Base-by-base conservation (phyloP, 2,797 vertebrate species). In the Hirundo rustica region DNA sequence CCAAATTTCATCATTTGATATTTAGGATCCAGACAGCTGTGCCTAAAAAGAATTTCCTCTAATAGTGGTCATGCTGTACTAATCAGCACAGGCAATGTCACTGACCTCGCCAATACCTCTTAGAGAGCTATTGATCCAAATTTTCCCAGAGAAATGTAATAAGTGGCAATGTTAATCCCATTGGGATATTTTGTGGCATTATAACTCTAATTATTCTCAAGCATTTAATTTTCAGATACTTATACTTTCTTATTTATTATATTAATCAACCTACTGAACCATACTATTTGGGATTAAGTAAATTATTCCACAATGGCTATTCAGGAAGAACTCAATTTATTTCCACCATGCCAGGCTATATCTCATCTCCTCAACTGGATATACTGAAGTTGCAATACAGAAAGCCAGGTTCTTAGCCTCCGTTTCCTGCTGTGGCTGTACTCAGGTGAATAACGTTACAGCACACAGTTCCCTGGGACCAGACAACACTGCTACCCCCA, bases 21-120 rank as follows among this genome's bases (percentile, higher is more conserved):
- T 93, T 95, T 88, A 90, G 89, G 72, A 73, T 79, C 51, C 55
- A 80, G 45, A 72, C 29, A 90, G 16, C 20, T 62, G 29, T 76
- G 38, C 9, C 30, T 55, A 85, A 92, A 79, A 55, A 60, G 9
- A 44, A 34, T 64, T 76, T 26, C 62, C 10, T 77, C 18, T 66
- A 84, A 45, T 64, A 29, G 32, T 22, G 51, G 57, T n/a, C 3
- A 2, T n/a, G 44, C 53, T 36, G 9, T 58, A 58, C 8, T 26
- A 26, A 66, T 84, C 55, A 80, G 16, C 38, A 92, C 29, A 86
- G 85, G 72, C 74, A 81, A 30, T 17, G 26, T 6, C 26, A 51
- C n/a, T 95, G 82, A 96, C 76, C 34, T 19, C 10, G 16, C 9
- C 74, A 88, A 85, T 6, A 85, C 25, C 19, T 85, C 72, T 71